Evolutionary conservation across 2,888 invertebrate genomes (phyloP), one percentile per base, ranked within the genome.

Genomic region (Steinernema carpocapsae): DNA sequence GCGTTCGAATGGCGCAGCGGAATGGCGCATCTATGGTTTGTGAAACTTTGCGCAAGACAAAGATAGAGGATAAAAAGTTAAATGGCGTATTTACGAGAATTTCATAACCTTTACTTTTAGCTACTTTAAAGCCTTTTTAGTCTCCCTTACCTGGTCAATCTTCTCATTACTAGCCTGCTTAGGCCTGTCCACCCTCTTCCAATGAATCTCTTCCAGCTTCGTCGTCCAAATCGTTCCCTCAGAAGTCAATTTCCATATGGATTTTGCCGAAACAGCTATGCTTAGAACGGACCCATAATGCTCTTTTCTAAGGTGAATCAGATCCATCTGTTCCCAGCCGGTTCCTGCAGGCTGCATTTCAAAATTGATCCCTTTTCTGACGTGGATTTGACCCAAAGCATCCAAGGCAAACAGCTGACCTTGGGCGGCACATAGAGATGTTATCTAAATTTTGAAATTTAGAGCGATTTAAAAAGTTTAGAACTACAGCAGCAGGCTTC

Each of bases 211-310:
- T 29, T 64, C 52, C 14, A 71, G 70, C 0, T 72, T 51, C 29
- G 71, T 70, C 12, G 26, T 46, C 64, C 32, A 81, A 51, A 79
- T 70, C 12, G 71, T 70, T 12, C 76, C 74, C 48, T 78, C 77
- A 1, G 71, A 32, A 14, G 73, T 52, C 17, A 81, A 59, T 12
- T 72, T 74, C 79, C 79, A 79, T 12, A 79, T 26, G 12, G 77
- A 76, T 29, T 42, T 46, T 22, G 72, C 22, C 14, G 80, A 79
- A 29, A 73, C 78, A 19, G 80, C 77, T 48, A 79, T 56, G n/a
- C 80, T 81, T 0, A 75, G 51, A 6, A 77, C 51, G 1, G 76
- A 22, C 1, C 64, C 64, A 29, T 64, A 64, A 32, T 22, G 26
- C 14, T 64, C 29, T 32, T 64, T 64, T 2, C 17, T 64, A 12